A percentile compares a stretch with the other conserved stretches of the same genome.
Evolutionary conservation across 2,888 invertebrate species (phyloP).

Genomic region (Metacarcinus magister): DNA sequence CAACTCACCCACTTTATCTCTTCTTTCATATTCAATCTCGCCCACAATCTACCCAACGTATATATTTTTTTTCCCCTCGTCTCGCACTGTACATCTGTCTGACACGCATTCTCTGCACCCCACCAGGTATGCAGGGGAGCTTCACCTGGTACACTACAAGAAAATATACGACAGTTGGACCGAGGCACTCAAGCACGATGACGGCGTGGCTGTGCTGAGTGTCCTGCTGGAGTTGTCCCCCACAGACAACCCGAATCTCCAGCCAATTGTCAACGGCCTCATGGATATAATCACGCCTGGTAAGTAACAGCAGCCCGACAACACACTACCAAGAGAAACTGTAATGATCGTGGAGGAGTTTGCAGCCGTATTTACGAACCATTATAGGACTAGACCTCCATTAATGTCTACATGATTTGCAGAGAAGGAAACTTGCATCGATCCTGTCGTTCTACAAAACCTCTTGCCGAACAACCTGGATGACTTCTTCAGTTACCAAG

Average conservation of each 20-base stretch:
- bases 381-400: neutral
- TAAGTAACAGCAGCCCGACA: neutral
- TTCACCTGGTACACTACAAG: slow-evolving; percentile 92
- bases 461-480: neutral
- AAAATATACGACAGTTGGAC: slow-evolving; percentile 86
- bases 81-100: neutral
- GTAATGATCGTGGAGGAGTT: neutral
- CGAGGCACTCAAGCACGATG: slow-evolving; percentile 86
- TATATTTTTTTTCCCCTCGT: too few relatives aligned
- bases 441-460: neutral
- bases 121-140: slow-evolving; percentile 86
- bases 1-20: neutral
- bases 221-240: slow-evolving; percentile 87
- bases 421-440: neutral
- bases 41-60: too few relatives aligned
- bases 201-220: slow-evolving; percentile 88
- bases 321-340: neutral
- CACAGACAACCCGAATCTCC: slow-evolving; percentile 59
- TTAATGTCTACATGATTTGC: neutral
- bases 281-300: neutral
- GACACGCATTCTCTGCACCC: neutral
- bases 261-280: slow-evolving; percentile 64
- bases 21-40: neutral
- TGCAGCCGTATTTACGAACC: neutral
- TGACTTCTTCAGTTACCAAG: slow-evolving; percentile 57